Evolutionary conservation across 2,888 invertebrate genomes (phyloP).

Genomic region (Asteroscopus sphinx): DNA sequence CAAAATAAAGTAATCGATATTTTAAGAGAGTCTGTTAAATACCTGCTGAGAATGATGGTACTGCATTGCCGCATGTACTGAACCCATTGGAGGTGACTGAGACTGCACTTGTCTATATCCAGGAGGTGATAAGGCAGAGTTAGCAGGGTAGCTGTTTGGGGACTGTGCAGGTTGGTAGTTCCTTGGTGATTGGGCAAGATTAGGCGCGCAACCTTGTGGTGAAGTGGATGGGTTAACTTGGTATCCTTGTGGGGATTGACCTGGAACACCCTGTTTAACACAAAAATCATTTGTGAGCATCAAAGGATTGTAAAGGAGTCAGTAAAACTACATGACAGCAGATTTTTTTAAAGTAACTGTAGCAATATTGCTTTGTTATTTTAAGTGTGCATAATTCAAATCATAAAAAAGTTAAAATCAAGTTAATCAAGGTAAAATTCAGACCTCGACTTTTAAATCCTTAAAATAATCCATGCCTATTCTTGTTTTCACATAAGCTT

Average conservation of each 20-base stretch:
- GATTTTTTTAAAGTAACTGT: too few species aligned
- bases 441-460: too few species aligned
- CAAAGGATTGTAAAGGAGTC: not conserved
- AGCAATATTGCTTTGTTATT: too few species aligned
- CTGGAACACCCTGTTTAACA: conserved; percentile 74
- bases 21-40: conserved; percentile 23
- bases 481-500: too few species aligned
- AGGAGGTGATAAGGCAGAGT: conserved; percentile 89
- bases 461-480: too few species aligned
- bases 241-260: conserved; percentile 87
- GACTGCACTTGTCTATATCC: conserved; percentile 86
- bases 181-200: conserved; percentile 81
- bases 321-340: not conserved
- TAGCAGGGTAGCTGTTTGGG: conserved; percentile 82
- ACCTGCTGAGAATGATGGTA: conserved; percentile 87
- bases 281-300: conserved; percentile 3
- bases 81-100: conserved; percentile 86
- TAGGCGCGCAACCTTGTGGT: conserved; percentile 84
- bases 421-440: too few species aligned
- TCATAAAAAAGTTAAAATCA: too few species aligned
- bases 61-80: conserved; percentile 85
- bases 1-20: too few species aligned
- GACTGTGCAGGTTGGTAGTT: conserved; percentile 89
- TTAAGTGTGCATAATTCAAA: too few species aligned
- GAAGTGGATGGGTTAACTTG: conserved; percentile 89